Conservation (phyloP, 2,797 vertebrate species). For the Salmo trutta region DNA sequence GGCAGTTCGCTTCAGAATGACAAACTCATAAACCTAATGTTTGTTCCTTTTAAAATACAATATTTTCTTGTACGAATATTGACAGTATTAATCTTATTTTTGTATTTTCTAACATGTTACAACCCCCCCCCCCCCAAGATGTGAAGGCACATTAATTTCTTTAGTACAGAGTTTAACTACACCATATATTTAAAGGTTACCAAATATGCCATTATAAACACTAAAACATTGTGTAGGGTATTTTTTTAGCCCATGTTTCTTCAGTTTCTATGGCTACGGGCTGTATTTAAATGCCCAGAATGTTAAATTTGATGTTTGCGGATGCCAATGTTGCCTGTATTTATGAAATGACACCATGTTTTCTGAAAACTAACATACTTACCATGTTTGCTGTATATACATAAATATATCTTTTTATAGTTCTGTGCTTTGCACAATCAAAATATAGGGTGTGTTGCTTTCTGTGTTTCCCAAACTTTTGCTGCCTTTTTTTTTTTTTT, state of each 20-base stretch:
- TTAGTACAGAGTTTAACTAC: slow-evolving; percentile 87
- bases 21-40: slow-evolving; percentile 77
- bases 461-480: slow-evolving; percentile 86
- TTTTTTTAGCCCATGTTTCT: slow-evolving; percentile 73
- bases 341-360: slow-evolving; percentile 89
- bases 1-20: slow-evolving; percentile 74
- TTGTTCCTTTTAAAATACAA: slow-evolving; percentile 81
- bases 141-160: slow-evolving; percentile 88
- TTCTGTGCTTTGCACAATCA: slow-evolving; percentile 92
- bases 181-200: slow-evolving; percentile 89
- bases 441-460: slow-evolving; percentile 81
- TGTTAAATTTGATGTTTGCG: slow-evolving; percentile 89
- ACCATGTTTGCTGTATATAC: slow-evolving; percentile 96
- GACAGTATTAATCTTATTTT: slow-evolving; percentile 99
- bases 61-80: slow-evolving; percentile 98
- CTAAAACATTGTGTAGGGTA: slow-evolving; percentile 80
- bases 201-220: slow-evolving; percentile 91
- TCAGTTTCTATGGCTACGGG: slow-evolving; percentile 83
- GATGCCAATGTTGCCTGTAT: slow-evolving; percentile 96
- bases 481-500: slow-evolving; percentile 71
- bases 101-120: slow-evolving; percentile 99
- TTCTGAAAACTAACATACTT: slow-evolving; percentile 89
- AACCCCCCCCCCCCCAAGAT: slow-evolving; percentile 83
- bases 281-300: slow-evolving; percentile 83
- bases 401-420: slow-evolving; percentile 86